Percentiles rank a stretch among this genome's conserved stretches.
These are phyloP conservation scores for Gallirallus australis DNA, from an alignment of 2,797 vertebrate genomes.

Conservation along the genomic window DNA sequence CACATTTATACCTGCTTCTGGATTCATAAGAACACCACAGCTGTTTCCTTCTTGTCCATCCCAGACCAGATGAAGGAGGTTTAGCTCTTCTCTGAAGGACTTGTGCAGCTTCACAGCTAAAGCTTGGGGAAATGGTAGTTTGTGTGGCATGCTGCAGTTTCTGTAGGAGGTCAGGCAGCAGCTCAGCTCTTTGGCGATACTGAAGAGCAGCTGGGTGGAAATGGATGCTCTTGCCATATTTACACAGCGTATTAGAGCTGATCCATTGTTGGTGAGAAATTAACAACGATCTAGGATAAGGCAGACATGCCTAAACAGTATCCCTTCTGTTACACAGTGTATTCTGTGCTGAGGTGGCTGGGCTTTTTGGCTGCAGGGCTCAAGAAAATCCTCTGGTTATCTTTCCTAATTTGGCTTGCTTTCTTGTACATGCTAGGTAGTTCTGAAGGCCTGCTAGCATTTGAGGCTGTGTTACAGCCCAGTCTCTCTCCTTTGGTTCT, in stretches of 20 bases:
- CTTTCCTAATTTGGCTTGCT: neutral
- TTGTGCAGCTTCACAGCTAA: neutral
- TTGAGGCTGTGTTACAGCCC: neutral
- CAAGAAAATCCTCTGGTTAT: neutral
- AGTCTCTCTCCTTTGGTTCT: neutral
- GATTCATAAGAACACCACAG: neutral
- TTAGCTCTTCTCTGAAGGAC: neutral
- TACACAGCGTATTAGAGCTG: neutral
- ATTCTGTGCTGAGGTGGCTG: neutral
- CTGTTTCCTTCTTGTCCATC: neutral
- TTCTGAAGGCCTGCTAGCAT: neutral
- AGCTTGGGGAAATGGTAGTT: neutral
- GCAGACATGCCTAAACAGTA: neutral
- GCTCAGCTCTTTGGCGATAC: neutral
- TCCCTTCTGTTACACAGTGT: neutral
- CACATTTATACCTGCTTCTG: neutral
- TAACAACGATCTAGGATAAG: neutral
- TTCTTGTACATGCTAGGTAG: neutral
- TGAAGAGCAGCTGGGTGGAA: neutral
- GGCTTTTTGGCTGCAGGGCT: neutral
- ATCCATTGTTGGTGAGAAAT: neutral
- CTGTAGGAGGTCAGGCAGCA: neutral
- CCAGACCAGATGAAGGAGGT: neutral
- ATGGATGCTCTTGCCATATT: neutral
- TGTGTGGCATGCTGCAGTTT: neutral